Conservation (phyloP, 2,888 invertebrate genomes). For the Zaprionus obscuricornis region DNA sequence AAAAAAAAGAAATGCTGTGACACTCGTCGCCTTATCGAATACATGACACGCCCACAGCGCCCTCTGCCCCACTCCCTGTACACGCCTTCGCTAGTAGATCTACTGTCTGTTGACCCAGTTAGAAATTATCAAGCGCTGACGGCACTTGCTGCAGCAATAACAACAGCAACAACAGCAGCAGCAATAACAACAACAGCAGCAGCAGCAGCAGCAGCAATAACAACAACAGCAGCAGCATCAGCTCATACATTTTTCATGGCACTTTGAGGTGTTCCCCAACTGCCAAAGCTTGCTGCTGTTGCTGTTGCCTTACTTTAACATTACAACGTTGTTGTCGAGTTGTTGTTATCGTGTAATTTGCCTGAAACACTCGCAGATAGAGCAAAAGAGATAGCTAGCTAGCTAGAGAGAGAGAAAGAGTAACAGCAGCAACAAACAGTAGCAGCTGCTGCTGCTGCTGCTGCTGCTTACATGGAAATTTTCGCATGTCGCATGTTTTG, state of each 20-base stretch:
- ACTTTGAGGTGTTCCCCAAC: constrained; percentile 19
- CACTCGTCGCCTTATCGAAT: constrained; percentile 22
- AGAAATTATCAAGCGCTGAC: constrained; percentile 50
- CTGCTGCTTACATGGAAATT: constrained; percentile 53
- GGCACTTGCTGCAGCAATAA: constrained; percentile 33
- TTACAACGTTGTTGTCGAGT: constrained; percentile 10
- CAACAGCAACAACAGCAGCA: too few relatives aligned
- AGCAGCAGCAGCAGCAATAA: too few relatives aligned
- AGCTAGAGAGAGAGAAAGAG: too few relatives aligned
- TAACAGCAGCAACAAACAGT: constrained; percentile 50
- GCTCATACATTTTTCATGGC: constrained; percentile 61
- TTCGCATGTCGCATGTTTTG: constrained; percentile 41
- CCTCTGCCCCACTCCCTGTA: background rate
- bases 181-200: too few relatives aligned
- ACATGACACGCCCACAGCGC: constrained; percentile 13
- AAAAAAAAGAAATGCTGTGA: constrained; percentile 30
- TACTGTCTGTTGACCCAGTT: constrained; percentile 50
- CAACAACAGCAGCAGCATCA: too few relatives aligned
- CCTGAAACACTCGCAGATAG: constrained; percentile 38
- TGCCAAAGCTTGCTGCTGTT: background rate
- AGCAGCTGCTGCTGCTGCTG: constrained; percentile 10
- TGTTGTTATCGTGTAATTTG: constrained; percentile 51
- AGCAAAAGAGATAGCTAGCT: too few relatives aligned
- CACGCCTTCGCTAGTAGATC: background rate
- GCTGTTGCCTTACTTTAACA: constrained; percentile 12